These are phyloP conservation scores for Lithophane ornitopus DNA, from an alignment of 2,888 invertebrate genomes.

Conservation along the genomic window DNA sequence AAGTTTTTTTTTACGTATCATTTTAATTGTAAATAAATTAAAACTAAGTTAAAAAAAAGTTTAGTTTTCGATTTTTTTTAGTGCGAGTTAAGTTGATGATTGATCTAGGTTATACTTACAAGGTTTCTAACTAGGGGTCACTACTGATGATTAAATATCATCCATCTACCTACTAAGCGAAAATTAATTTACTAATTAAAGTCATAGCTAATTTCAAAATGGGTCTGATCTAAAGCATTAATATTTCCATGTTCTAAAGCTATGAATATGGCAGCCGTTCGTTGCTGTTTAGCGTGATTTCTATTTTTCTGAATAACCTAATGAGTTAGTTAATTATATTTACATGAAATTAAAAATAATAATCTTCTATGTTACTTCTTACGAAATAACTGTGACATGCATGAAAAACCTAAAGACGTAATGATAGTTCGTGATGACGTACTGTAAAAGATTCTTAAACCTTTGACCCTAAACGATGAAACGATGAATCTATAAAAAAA, in stretches of 20 bases:
- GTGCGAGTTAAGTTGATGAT: conserved; percentile 21
- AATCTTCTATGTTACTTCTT: conserved; percentile 25
- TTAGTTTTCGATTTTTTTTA: neutral
- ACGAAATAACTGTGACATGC: conserved; percentile 51
- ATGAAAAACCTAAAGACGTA: conserved; percentile 31
- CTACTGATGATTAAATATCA: conserved; percentile 37
- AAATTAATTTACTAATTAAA: conserved; percentile 26
- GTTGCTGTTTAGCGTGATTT: conserved; percentile 12
- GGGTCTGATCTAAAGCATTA: conserved; percentile 33
- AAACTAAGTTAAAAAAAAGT: neutral
- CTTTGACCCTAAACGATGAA: conserved; percentile 28
- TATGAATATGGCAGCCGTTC: conserved; percentile 26
- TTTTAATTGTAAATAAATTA: neutral
- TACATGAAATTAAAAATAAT: conserved; percentile 18
- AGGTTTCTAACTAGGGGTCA: conserved; percentile 43
- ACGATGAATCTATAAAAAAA: conserved; percentile 32
- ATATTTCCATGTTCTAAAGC: conserved; percentile 29
- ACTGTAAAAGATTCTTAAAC: conserved; percentile 10
- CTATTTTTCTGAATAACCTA: conserved; percentile 23
- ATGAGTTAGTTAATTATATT: conserved; percentile 29
- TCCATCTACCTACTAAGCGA: conserved; percentile 48
- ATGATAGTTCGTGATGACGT: conserved; percentile 10
- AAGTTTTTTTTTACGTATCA: neutral
- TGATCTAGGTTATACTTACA: conserved; percentile 16
- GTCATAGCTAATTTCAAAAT: conserved; percentile 38